Evolutionary conservation across 92 coral and sea anemone species (phyloP), one percentile per base, ranked within the genome.

Genomic region (Phenganax subtilis): DNA sequence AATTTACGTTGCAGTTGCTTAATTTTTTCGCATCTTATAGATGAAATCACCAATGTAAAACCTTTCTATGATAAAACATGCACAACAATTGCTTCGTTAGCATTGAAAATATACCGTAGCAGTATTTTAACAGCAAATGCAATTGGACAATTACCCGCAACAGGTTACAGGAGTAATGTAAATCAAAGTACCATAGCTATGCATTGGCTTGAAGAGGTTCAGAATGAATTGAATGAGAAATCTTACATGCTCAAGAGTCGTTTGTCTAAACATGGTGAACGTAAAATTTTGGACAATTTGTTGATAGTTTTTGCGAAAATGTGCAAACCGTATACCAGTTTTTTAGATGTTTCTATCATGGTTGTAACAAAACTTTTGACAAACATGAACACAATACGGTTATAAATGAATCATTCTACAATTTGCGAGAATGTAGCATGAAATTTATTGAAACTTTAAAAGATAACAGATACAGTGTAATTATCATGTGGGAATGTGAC

Each of bases 61-160:
- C 77, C 77, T 47, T 72, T 72, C 47, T 72, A 72, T 55, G 54
- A 72, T 72, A 72, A 72, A 72, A 72, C 77, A 72, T 72, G 77
- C 47, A n/a, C n/a, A 52, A 72, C 77, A 47, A 72, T 72, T 1
- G 77, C 77, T 25, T 25, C 51, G 17, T 72, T 72, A 57, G 77
- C 77, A 28, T 44, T 72, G 54, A 72, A 72, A 72, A 72, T 72
- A 72, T 8, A 47, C 47, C 28, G 77, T 72, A 72, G 56, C 4
- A 72, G 47, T 72, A 28, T 72, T 72, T 72, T 72, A 57, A 72
- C 28, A 25, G 47, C 28, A 57, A 57, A 72, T 17, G 47, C 54
- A 72, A 72, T 72, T 47, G 77, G 56, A n/a, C 77, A 72, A 72
- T 27, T 72, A 28, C 77, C 77, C 56, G 77, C 77, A 47, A 44